A percentile compares a stretch with the other conserved stretches of the same genome.
Conservation (phyloP, 2,113 vertebrate species). For the Phaethornis superciliosus region DNA sequence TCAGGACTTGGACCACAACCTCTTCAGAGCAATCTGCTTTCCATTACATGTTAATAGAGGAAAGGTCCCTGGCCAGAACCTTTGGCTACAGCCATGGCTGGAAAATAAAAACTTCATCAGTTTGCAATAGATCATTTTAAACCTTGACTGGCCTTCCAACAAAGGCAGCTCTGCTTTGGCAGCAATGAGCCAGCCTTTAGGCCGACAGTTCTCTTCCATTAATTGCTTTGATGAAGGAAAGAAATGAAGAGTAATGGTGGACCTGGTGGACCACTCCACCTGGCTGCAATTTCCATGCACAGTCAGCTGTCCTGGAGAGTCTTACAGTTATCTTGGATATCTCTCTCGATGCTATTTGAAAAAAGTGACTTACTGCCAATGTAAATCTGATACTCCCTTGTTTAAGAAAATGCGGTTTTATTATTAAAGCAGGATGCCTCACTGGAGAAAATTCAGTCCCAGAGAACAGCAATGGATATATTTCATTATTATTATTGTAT, state of each 20-base stretch:
- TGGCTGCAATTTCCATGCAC: constrained; percentile 9
- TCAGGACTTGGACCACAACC: not conserved
- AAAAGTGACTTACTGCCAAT: constrained; percentile 39
- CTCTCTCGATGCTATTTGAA: not conserved
- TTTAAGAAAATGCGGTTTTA: constrained; percentile 69
- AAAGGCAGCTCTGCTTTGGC: not conserved
- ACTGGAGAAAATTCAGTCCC: constrained; percentile 66
- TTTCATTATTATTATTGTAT: constrained; percentile 71
- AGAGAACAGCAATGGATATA: constrained; percentile 56
- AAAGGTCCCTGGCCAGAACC: not conserved
- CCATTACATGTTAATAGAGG: not conserved
- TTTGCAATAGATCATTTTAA: not conserved
- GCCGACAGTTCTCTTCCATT: not conserved
- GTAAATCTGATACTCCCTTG: constrained; percentile 49
- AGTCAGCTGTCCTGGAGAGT: constrained; percentile 54
- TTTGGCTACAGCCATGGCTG: not conserved
- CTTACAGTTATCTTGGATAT: not conserved
- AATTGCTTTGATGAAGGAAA: constrained; percentile 29
- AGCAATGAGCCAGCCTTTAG: not conserved
- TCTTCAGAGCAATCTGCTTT: not conserved
- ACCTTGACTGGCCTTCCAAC: not conserved
- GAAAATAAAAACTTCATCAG: not conserved
- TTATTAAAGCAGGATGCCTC: constrained; percentile 67
- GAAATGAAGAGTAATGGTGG: constrained; percentile 62
- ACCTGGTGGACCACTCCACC: not conserved